These are phyloP conservation scores for Zoanthus sansibaricus DNA, from an alignment of 92 coral and sea anemone species.

Conservation along the genomic window DNA sequence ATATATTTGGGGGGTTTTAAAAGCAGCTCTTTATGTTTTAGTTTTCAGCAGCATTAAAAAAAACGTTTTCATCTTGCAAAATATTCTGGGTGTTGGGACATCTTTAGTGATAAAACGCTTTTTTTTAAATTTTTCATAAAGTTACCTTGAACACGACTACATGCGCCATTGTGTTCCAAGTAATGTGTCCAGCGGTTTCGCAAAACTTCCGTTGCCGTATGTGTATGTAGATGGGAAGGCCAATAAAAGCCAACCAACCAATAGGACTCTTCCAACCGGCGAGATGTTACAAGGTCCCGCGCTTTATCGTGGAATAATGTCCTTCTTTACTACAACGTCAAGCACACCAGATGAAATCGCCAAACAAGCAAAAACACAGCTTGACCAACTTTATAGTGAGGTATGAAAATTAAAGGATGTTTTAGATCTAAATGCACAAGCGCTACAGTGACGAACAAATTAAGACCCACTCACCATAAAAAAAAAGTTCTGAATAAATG, in stretches of 20 bases:
- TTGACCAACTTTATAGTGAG: conserved; percentile 58
- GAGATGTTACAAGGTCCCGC: conserved; percentile 68
- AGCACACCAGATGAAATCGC: conserved; percentile 63
- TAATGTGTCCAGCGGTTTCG: conserved; percentile 78
- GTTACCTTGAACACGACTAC: conserved; percentile 80
- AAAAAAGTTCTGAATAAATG: too few relatives aligned
- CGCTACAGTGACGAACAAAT: too few relatives aligned
- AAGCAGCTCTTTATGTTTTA: too few relatives aligned
- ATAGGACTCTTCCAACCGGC: conserved; percentile 69
- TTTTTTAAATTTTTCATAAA: not conserved
- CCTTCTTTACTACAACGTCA: conserved; percentile 67
- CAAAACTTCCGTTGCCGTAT: conserved; percentile 68
- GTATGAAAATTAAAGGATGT: conserved; percentile 9
- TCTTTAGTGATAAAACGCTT: not conserved
- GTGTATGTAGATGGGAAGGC: conserved; percentile 65
- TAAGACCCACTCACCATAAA: too few relatives aligned
- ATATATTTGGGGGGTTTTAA: too few relatives aligned
- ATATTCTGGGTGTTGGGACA: not conserved
- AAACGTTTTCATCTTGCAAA: too few relatives aligned
- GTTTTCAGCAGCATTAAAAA: too few relatives aligned
- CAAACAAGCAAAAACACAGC: conserved; percentile 62
- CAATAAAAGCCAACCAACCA: conserved; percentile 65
- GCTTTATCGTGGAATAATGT: conserved; percentile 55
- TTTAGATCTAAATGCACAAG: not conserved
- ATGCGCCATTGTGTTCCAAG: conserved; percentile 79